Conservation (phyloP, 2,888 invertebrate genomes). For the Noctuana brunneofusca region DNA sequence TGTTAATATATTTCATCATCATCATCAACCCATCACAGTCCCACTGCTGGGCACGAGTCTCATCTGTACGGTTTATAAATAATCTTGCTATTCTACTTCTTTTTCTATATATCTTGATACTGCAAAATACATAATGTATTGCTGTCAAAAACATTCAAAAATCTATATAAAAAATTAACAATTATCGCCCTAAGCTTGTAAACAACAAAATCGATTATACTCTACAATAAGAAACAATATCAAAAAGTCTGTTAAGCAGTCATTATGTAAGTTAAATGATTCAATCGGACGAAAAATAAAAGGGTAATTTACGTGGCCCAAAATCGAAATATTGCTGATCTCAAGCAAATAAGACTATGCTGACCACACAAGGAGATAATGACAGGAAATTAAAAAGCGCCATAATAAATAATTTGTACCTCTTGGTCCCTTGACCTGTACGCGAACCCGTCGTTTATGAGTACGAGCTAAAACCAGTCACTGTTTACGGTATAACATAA, state of each 20-base stretch:
- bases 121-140: no score
- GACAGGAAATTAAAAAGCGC: slow-evolving; percentile 40
- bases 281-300: slow-evolving; percentile 4
- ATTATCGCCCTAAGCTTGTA: not conserved
- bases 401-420: slow-evolving; percentile 27
- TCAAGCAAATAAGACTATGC: not conserved
- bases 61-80: no score
- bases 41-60: no score
- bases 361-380: slow-evolving; percentile 41
- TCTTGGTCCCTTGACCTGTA: slow-evolving; percentile 30
- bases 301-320: slow-evolving; percentile 16
- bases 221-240: not conserved
- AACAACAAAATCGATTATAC: slow-evolving; percentile 4
- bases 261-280: slow-evolving; percentile 20
- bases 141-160: not conserved
- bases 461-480: slow-evolving; percentile 41
- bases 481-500: slow-evolving; percentile 43
- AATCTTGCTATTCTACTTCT: no score
- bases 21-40: no score
- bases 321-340: slow-evolving; percentile 6
- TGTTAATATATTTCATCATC: no score
- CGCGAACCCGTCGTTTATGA: slow-evolving; percentile 35
- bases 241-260: not conserved
- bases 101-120: no score
- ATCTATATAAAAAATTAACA: no score